Base-by-base conservation (phyloP, 2,888 invertebrate genomes). In the Oscheius sp. region DNA sequence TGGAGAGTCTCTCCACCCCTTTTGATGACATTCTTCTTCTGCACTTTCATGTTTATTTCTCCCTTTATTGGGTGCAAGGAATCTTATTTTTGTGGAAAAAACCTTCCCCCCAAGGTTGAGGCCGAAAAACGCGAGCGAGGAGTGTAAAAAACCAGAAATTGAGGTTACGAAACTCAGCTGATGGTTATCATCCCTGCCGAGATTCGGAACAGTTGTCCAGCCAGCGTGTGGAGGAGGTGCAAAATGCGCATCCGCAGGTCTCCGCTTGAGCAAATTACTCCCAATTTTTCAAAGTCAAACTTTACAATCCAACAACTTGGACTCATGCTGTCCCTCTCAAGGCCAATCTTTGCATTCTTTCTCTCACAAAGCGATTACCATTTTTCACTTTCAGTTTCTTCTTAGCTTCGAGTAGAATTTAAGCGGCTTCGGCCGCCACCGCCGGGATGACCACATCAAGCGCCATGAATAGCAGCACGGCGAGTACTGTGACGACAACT, bases 381-480 rank as follows among this genome's bases (percentile, higher is more conserved):
- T 34, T 33, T 5, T 29, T 20, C 39, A 17, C n/a, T 34, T 57
- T 57, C 37, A 23, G 12, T 55, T 61, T 61, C 61, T 45, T 42
- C 17, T 8, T 61, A 42, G 61, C n/a, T 17, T 6, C 27, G 27
- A 61, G 25, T 61, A 45, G 45, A 2, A 27, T 12, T 25, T 39
- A 61, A 45, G 61, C 61, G 61, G 61, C 61, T 61, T n/a, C 61
- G 61, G 61, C 61, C 61, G 61, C 61, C 27, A 29, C 61, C n/a
- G 23, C 17, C n/a, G n/a, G n/a, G n/a, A n/a, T n/a, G n/a, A 34
- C 55, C 34, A 25, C 55, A 55, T 20, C 17, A 48, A 48, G 25
- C 34, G 34, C 34, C 34, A 25, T 61, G 45, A 29, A 25, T 17
- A 61, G 42, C 17, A 61, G 45, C 17, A 29, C 42, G 31, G n/a